These are phyloP conservation scores for Cryptus armator DNA, from an alignment of 2,888 invertebrate genomes.

Conservation along the genomic window DNA sequence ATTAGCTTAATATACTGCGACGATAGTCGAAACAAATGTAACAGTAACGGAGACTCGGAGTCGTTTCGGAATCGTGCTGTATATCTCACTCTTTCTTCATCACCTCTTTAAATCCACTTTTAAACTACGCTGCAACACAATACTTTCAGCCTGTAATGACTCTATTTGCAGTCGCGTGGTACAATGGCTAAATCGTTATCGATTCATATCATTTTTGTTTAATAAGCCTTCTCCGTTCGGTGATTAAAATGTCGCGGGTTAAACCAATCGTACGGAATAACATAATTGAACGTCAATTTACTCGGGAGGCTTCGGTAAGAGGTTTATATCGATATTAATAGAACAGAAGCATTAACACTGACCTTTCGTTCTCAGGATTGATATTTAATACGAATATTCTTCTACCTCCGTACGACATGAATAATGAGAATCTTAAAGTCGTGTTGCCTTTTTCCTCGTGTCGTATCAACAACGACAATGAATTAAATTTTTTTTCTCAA, in stretches of 20 bases:
- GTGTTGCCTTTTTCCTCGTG: too few relatives aligned
- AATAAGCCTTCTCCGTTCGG: conserved; percentile 36
- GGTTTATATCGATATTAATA: neutral
- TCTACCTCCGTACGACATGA: neutral
- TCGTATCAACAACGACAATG: too few relatives aligned
- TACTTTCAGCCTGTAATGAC: conserved; percentile 33
- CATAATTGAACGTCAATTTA: conserved; percentile 45
- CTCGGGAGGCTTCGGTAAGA: neutral
- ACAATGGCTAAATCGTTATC: conserved; percentile 35
- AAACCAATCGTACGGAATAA: conserved; percentile 27
- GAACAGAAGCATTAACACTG: neutral
- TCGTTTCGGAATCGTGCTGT: conserved; percentile 55
- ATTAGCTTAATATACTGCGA: conserved; percentile 67
- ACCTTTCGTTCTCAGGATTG: too few relatives aligned
- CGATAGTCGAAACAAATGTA: conserved; percentile 69
- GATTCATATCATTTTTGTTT: conserved; percentile 54
- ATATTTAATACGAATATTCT: conserved; percentile 35
- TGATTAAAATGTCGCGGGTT: conserved; percentile 34
- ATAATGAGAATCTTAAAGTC: too few relatives aligned
- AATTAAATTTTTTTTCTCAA: too few relatives aligned
- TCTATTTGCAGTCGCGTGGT: conserved; percentile 31
- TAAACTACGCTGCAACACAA: neutral
- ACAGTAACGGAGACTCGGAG: conserved; percentile 52
- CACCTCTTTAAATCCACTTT: conserved; percentile 20
- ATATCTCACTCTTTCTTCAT: conserved; percentile 15